Base-by-base conservation (phyloP, 1,140 invertebrate species). In the Papilio helenus region DNA sequence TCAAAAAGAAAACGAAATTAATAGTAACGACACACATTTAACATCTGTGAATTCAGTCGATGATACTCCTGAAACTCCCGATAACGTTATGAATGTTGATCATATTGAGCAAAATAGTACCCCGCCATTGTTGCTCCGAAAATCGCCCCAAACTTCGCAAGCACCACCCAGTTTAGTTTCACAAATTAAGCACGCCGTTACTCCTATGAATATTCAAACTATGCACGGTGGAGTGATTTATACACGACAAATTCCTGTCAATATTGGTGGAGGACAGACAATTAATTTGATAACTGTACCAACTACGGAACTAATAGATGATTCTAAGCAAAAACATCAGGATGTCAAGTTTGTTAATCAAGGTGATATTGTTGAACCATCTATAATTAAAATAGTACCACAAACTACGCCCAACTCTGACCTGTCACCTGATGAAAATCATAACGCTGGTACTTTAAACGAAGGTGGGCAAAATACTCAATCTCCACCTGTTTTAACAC, bases 221-320 rank as follows among this genome's bases (percentile, higher is more conserved):
- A 95, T 96, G 88, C 95, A 95, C 73, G 95, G 95, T n/a, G 95
- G 95, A 65, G 95, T 96, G 7, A 96, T 96, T 79, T 96, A 96
- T 85, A 95, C 95, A 2, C 89, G 95, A 29, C 95, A 96, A 91
- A 95, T 96, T 85, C 95, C 95, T 3, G 95, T 95, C 0, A 95
- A 95, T 80, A 93, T 95, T 55, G 91, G 93, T 8, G 91, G 93
- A 46, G 95, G 95, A 26, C 95, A 96, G 87, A 95, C 95, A 2
- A 96, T 96, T 42, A 96, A 96, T 85, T 87, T 96, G 55, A 96
- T 96, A 79, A 95, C 95, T 16, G 94, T 95, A 23, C 94, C 94
- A 7, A 95, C 89, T 79, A 92, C 91, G 3, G 94, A 95, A 72
- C 84, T 94, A 18, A 78, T 91, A 3, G 94, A 95, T 34, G 94